A percentile compares a stretch with the other conserved stretches of the same genome.
phyloP scores from a whole-genome alignment of 2,797 vertebrate genomes.

The Gymnoscopelus braueri region DNA sequence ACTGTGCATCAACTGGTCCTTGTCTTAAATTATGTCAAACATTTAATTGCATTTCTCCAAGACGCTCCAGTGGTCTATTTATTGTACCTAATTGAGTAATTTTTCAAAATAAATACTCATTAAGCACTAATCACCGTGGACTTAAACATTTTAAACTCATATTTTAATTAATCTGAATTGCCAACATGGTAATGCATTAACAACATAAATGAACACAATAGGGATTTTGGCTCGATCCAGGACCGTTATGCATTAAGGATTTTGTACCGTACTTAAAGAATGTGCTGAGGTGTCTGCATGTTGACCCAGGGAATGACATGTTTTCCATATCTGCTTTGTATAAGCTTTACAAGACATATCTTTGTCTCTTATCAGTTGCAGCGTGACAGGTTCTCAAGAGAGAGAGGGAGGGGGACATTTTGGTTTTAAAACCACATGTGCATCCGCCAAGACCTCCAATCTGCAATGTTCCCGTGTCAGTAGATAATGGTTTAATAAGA shows the following conservation, averaged over 20 bases:
- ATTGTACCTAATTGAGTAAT: not conserved
- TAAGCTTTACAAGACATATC: conserved; percentile 4
- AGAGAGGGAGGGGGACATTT: not conserved
- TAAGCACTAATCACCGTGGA: not conserved
- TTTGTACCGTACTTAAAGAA: conserved; percentile 7
- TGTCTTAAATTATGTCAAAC: not conserved
- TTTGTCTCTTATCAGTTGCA: conserved; percentile 14
- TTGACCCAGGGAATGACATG: not conserved
- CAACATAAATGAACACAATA: conserved; percentile 4
- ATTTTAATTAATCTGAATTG: not conserved
- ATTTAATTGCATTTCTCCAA: not conserved
- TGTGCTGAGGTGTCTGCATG: conserved; percentile 3
- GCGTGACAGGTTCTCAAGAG: conserved; percentile 22
- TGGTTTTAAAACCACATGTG: conserved; percentile 19
- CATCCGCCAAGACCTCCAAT: conserved; percentile 42
- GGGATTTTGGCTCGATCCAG: not conserved
- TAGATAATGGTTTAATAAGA: conserved; percentile 92
- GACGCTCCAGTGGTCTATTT: not conserved
- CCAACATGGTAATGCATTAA: not conserved
- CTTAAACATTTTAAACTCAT: not conserved
- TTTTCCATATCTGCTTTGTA: conserved; percentile 15
- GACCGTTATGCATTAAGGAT: not conserved
- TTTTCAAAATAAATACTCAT: not conserved
- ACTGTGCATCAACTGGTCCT: not conserved
- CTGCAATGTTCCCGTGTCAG: conserved; percentile 72